phyloP scores from a whole-genome alignment of 2,797 vertebrate genomes.

The Pempheris klunzingeri region DNA sequence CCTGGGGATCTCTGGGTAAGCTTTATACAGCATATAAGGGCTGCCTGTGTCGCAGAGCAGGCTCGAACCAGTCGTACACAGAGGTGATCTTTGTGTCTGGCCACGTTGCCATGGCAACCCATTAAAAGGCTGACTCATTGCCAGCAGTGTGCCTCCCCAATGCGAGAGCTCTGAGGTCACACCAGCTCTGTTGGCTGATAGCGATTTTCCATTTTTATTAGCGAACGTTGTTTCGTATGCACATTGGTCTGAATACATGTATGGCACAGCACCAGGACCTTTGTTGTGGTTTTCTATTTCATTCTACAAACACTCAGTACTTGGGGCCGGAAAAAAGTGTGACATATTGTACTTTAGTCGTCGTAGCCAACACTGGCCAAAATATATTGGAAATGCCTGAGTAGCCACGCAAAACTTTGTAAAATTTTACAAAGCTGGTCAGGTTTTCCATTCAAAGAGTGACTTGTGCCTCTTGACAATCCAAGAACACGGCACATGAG shows the following conservation, averaged over 20 bases:
- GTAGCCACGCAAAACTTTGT: not conserved
- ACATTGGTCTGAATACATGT: constrained; percentile 3
- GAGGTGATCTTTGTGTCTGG: constrained; percentile 75
- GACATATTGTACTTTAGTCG: not conserved
- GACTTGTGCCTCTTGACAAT: not conserved
- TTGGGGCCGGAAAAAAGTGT: not conserved
- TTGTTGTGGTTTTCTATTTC: constrained; percentile 17
- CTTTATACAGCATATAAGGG: constrained; percentile 53
- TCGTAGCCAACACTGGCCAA: not conserved
- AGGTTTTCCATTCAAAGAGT: not conserved
- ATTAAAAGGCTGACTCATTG: constrained; percentile 74
- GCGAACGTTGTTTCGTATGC: constrained; percentile 26
- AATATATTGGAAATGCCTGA: not conserved
- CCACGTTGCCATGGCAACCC: constrained; percentile 67
- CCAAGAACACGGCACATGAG: not conserved
- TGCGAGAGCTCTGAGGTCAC: constrained; percentile 60
- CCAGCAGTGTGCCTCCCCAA: constrained; percentile 53
- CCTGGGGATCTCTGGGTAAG: constrained; percentile 54
- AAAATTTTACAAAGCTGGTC: not conserved
- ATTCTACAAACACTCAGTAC: not conserved
- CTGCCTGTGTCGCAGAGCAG: constrained; percentile 61
- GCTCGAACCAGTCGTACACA: constrained; percentile 65
- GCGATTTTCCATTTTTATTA: constrained; percentile 59
- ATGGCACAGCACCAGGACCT: not conserved
- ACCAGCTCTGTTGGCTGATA: constrained; percentile 51